phyloP scores from a whole-genome alignment of 2,797 vertebrate species.

The Gambelia wislizenii region DNA sequence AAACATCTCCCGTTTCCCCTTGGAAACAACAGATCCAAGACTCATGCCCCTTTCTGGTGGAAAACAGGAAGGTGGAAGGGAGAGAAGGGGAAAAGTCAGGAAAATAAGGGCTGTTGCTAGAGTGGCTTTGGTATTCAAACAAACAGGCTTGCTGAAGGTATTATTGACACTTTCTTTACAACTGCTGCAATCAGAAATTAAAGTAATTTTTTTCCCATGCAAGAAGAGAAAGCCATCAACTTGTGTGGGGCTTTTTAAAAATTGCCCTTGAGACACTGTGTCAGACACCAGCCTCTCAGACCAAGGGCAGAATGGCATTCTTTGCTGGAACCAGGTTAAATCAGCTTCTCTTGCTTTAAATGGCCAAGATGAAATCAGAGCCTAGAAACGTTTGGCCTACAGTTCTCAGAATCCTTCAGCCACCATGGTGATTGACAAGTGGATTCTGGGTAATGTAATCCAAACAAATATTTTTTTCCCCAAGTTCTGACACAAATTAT shows the following conservation, averaged over 20 bases:
- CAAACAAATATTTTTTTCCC: too few relatives aligned
- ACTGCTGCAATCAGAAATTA: background rate
- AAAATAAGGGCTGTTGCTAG: background rate
- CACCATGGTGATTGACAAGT: too few relatives aligned
- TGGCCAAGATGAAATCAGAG: background rate
- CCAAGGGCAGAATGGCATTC: slow-evolving; percentile 42
- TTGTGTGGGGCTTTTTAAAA: slow-evolving; percentile 33
- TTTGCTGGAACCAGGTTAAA: slow-evolving; percentile 41
- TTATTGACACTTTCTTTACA: background rate
- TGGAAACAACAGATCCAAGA: background rate
- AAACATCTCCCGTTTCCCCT: background rate
- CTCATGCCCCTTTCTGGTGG: background rate
- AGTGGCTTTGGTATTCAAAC: background rate
- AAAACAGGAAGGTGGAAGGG: too few relatives aligned
- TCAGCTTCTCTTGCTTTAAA: slow-evolving; percentile 7
- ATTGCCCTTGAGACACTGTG: slow-evolving; percentile 59
- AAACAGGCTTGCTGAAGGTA: background rate
- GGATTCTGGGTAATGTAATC: too few relatives aligned
- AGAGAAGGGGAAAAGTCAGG: background rate
- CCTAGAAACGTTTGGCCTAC: too few relatives aligned
- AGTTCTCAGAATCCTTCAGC: too few relatives aligned
- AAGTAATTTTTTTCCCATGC: background rate
- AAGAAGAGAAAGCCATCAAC: background rate
- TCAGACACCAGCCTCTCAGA: slow-evolving; percentile 28
- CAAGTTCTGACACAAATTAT: background rate